These are phyloP conservation scores for Dipodomys merriami DNA, from an alignment of 2,113 vertebrate genomes.

Conservation along the genomic window DNA sequence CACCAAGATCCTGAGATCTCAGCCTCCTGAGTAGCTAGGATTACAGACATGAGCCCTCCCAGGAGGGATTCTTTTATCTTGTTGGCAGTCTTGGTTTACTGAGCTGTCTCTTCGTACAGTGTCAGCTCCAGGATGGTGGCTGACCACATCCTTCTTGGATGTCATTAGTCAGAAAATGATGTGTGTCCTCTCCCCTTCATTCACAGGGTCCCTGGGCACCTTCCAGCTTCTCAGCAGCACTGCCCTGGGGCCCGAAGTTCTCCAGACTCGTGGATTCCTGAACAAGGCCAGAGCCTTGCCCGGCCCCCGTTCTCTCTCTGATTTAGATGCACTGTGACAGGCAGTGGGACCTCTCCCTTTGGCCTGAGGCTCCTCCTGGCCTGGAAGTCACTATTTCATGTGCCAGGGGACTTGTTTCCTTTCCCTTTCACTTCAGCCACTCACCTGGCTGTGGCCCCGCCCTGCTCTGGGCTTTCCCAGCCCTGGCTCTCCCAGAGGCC, in stretches of 20 bases:
- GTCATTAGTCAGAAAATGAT: background rate
- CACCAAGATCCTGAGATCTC: too few relatives aligned
- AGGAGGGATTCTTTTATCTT: background rate
- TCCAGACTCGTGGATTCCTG: too few relatives aligned
- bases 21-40: too few relatives aligned
- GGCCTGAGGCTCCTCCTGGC: too few relatives aligned
- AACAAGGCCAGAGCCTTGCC: too few relatives aligned
- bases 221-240: fast-evolving
- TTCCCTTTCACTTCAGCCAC: background rate
- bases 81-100: background rate
- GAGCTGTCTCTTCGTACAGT: background rate
- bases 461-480: background rate
- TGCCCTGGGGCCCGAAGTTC: too few relatives aligned
- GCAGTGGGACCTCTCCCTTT: too few relatives aligned
- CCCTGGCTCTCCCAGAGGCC: background rate
- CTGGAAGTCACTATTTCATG: too few relatives aligned
- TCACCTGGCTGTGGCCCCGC: background rate
- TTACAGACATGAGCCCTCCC: too few relatives aligned
- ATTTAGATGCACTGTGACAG: too few relatives aligned
- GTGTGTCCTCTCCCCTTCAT: background rate
- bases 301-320: background rate
- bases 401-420: too few relatives aligned
- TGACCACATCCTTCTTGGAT: background rate
- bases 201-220: too few relatives aligned
- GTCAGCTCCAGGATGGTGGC: background rate